These are phyloP conservation scores for Macropus fuliginosus DNA, from an alignment of 2,797 vertebrate genomes.

Conservation along the genomic window DNA sequence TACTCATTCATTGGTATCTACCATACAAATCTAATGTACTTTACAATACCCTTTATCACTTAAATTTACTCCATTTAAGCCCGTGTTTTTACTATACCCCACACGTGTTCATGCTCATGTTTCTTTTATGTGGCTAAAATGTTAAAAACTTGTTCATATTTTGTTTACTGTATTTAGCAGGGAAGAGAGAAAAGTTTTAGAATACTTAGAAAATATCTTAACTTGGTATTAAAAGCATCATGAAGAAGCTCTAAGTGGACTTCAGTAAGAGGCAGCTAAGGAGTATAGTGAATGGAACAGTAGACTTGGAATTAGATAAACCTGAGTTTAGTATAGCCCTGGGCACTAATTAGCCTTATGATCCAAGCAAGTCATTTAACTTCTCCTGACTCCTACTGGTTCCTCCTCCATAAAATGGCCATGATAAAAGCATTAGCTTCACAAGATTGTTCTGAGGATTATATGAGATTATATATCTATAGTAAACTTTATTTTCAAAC, in stretches of 20 bases:
- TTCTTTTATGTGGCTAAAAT: background rate
- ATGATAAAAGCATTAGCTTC: background rate
- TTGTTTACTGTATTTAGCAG: background rate
- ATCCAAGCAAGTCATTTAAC: background rate
- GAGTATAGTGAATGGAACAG: background rate
- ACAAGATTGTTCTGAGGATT: background rate
- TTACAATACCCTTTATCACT: background rate
- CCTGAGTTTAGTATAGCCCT: background rate
- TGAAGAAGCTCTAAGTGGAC: background rate
- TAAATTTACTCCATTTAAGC: background rate
- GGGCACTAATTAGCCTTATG: background rate
- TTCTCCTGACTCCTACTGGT: background rate
- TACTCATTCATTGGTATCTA: background rate
- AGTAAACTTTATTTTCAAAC: background rate
- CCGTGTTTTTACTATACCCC: background rate
- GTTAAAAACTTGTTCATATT: background rate
- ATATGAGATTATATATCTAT: background rate
- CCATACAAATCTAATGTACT: background rate
- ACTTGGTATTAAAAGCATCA: background rate
- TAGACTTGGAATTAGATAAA: background rate
- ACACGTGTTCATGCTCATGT: background rate
- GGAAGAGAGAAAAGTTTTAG: background rate
- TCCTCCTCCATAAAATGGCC: background rate
- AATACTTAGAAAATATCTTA: background rate
- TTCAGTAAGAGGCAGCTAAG: background rate